Conservation (phyloP, 2,888 invertebrate species). For the Malachius bipustulatus region DNA sequence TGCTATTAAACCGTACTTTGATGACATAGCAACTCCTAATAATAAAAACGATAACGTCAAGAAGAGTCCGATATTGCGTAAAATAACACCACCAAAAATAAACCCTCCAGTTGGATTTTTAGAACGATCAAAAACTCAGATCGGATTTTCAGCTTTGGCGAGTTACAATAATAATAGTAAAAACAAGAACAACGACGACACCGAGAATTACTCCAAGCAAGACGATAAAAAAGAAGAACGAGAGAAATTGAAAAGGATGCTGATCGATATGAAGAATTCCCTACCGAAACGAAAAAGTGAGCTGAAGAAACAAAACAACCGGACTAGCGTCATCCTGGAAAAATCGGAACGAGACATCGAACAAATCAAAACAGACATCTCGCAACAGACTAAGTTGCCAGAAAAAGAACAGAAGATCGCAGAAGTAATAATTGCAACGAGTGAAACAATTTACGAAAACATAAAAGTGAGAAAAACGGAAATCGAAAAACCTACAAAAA, state of each 20-base stretch:
- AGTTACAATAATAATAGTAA: conserved; percentile 24
- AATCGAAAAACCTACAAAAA: conserved; percentile 37
- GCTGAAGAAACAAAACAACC: conserved; percentile 25
- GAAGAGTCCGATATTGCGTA: conserved; percentile 8
- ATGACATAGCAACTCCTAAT: conserved; percentile 26
- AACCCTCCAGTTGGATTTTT: conserved; percentile 26
- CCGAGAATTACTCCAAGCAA: conserved; percentile 30
- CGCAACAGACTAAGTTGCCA: conserved; percentile 7
- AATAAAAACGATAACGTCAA: conserved; percentile 12
- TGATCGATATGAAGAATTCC: conserved; percentile 68
- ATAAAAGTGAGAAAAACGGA: conserved; percentile 35
- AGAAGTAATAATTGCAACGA: conserved; percentile 34
- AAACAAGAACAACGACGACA: conserved; percentile 19
- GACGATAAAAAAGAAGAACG: conserved; percentile 40
- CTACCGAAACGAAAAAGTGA: conserved; percentile 45
- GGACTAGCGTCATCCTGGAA: conserved; percentile 32
- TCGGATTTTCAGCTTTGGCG: conserved; percentile 33
- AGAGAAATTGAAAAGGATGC: conserved; percentile 54
- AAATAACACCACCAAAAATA: conserved; percentile 19
- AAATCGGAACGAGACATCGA: conserved; percentile 23
- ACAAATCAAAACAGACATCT: conserved; percentile 14
- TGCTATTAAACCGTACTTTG: conserved; percentile 40
- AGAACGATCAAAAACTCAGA: conserved; percentile 35
- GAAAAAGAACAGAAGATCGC: conserved; percentile 23
- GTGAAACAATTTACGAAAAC: conserved; percentile 37